Evolutionary conservation across 2,113 vertebrate species (phyloP), one percentile per base, ranked within the genome.

Genomic region (Erythrolamprus reginae): DNA sequence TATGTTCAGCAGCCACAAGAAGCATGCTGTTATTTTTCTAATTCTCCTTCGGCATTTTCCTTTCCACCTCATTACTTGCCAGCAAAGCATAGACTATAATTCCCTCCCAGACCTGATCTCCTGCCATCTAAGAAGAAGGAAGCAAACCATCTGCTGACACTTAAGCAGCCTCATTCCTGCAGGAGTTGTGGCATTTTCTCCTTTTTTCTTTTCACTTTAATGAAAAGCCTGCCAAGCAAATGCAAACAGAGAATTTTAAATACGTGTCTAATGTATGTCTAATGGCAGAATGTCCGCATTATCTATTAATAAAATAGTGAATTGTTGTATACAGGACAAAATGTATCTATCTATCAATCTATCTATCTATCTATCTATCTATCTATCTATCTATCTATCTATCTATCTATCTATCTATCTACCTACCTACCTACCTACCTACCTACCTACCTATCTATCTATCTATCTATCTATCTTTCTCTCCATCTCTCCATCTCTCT

Each of bases 21-120:
- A 88, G 51, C 38, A 91, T 9, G 10, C 7, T 56, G 91, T 77
- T 87, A 17, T 42, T 87, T 91, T 90, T 87, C 86, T 56, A 48
- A 88, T 48, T 52, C 48, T 92, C 15, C 38, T 91, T 90, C 47
- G 42, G 82, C n/a, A 85, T 83, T 55, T 84, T 91, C 85, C 88
- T 94, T 92, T 93, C 89, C 42, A 95, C 52, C 8, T 94, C 77
- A 38, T 93, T 95, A 89, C 33, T 61, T 93, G 58, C 83, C 83
- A 86, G 12, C 50, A 84, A 45, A 91, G 82, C 84, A 65, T 56
- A 56, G 92, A n/a, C 28, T 77, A 50, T 26, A 45, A 82, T 87
- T 89, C 89, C 38, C 53, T 51, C 83, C 89, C 19, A 61, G 70
- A 51, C 82, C n/a, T 84, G 23, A 89, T 47, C 90, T 89, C 10